Conservation (phyloP, 2,797 vertebrate genomes). For the Orestias chungarensis region DNA sequence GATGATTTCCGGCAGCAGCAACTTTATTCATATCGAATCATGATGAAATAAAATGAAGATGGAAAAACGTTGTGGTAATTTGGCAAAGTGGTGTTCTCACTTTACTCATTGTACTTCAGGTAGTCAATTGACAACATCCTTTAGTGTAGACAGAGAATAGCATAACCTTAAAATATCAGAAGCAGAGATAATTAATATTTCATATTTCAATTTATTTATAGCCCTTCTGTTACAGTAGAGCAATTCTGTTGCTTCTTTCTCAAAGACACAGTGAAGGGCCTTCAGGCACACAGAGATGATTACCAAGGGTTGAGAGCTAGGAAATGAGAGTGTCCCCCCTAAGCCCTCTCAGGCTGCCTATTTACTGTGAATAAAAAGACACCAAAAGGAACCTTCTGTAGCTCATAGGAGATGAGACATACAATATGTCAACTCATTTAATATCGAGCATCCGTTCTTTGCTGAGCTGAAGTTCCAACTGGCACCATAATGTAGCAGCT, state of each 20-base stretch:
- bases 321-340: slow-evolving; percentile 63
- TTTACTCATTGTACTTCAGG: no score
- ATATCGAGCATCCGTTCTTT: slow-evolving; percentile 1
- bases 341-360: slow-evolving; percentile 57
- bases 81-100: not conserved
- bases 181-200: slow-evolving; percentile 30
- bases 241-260: slow-evolving; percentile 24
- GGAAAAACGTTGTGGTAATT: no score
- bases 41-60: no score
- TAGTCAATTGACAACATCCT: not conserved
- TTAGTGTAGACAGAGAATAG: slow-evolving; percentile 3
- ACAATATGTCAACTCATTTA: slow-evolving; percentile 15
- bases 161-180: slow-evolving; percentile 15
- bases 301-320: slow-evolving; percentile 59
- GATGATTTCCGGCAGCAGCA: no score
- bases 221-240: slow-evolving; percentile 7
- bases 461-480: slow-evolving; percentile 4
- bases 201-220: slow-evolving; percentile 21
- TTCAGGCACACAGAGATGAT: slow-evolving; percentile 62
- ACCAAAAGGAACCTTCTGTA: slow-evolving; percentile 38
- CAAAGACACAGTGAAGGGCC: slow-evolving; percentile 36
- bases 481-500: not conserved
- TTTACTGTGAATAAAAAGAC: slow-evolving; percentile 62
- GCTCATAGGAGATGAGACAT: slow-evolving; percentile 26
- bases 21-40: no score